These are phyloP conservation scores for Ooceraea biroi DNA, from an alignment of 1,140 invertebrate genomes.

Conservation along the genomic window DNA sequence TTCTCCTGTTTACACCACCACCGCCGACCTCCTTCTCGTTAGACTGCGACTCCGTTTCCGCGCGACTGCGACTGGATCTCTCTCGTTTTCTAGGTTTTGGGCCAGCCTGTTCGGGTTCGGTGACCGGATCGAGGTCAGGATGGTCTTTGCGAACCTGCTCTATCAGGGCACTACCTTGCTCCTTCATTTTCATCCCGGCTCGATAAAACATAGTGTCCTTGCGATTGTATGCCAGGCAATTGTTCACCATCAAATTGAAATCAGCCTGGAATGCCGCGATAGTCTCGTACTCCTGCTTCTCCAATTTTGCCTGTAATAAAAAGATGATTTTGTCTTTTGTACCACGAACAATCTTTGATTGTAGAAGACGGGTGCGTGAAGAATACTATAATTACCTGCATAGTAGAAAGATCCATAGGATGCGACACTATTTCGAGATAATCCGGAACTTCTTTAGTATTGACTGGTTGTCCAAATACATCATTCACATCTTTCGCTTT, in stretches of 20 bases:
- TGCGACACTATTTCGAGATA: constrained; percentile 96
- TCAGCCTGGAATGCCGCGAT: constrained; percentile 94
- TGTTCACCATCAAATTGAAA: constrained; percentile 97
- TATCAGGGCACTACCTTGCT: constrained; percentile 93
- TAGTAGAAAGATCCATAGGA: constrained; percentile 98
- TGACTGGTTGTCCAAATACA: constrained; percentile 97
- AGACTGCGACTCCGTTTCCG: constrained; percentile 77
- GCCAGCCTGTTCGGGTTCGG: constrained; percentile 65
- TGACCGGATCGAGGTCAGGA: constrained; percentile 88
- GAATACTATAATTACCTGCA: constrained; percentile 89
- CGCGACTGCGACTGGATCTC: constrained; percentile 79
- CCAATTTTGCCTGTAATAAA: constrained; percentile 89
- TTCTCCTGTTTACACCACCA: constrained; percentile 91
- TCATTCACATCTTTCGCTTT: constrained; percentile 93
- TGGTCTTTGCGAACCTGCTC: constrained; percentile 90
- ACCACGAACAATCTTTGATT: constrained; percentile 1
- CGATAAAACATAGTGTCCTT: constrained; percentile 96
- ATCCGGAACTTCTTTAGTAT: constrained; percentile 96
- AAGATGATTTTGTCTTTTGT: constrained; percentile 1
- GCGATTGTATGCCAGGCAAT: constrained; percentile 97
- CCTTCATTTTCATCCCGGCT: constrained; percentile 94
- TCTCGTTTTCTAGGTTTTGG: constrained; percentile 79
- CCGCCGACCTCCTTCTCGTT: constrained; percentile 80
- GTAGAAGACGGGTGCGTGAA: no score
- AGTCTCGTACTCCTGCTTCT: constrained; percentile 91